Conservation (phyloP, 1,140 invertebrate genomes). For the Neoseiulus cucumeris region DNA sequence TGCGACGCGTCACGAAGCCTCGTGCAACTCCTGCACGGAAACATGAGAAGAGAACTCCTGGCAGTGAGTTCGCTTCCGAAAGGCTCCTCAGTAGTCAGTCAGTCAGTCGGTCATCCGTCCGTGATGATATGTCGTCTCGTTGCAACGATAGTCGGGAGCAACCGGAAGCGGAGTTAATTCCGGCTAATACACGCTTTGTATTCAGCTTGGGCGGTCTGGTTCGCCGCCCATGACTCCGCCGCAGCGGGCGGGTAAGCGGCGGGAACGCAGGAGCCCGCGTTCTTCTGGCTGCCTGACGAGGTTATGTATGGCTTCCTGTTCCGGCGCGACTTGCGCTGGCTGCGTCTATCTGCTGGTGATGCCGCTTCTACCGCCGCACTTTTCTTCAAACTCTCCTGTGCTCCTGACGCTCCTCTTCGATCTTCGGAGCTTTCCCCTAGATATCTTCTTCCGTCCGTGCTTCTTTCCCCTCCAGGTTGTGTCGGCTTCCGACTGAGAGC, state of each 20-base stretch:
- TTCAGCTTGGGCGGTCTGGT: not conserved
- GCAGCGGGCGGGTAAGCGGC: too few relatives aligned
- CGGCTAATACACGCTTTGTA: conserved; percentile 11
- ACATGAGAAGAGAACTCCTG: too few relatives aligned
- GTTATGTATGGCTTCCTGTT: conserved; percentile 11
- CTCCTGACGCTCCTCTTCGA: not conserved
- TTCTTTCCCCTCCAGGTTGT: not conserved
- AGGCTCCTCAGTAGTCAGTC: too few relatives aligned
- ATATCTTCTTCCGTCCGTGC: not conserved
- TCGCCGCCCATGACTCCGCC: not conserved
- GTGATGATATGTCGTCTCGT: too few relatives aligned
- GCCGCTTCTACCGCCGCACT: not conserved
- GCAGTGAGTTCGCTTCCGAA: too few relatives aligned
- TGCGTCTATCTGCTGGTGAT: not conserved
- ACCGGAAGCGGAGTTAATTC: conserved; percentile 7
- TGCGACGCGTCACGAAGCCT: too few relatives aligned
- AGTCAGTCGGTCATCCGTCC: too few relatives aligned
- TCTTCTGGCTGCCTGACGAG: not conserved
- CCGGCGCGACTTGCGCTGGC: not conserved
- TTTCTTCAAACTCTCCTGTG: not conserved
- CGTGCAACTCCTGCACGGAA: too few relatives aligned
- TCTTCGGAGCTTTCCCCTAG: not conserved
- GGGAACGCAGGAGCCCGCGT: too few relatives aligned
- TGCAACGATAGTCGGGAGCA: not conserved
- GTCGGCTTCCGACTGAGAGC: not conserved